phyloP scores from a whole-genome alignment of 2,888 invertebrate species.

The Drosophila cracens region DNA sequence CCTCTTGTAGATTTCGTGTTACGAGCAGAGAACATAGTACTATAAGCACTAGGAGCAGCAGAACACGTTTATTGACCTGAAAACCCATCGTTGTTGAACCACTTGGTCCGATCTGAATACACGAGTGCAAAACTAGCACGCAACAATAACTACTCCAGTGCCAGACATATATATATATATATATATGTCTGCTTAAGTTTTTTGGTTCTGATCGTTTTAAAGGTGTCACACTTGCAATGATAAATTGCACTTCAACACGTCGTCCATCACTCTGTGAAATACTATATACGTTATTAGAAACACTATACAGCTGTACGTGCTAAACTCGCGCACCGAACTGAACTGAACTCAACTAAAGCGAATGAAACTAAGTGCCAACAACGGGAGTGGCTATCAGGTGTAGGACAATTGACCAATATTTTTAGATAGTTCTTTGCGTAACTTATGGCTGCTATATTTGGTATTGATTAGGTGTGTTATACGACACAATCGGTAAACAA shows the following conservation, averaged over 20 bases:
- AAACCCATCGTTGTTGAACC: slow-evolving; percentile 17
- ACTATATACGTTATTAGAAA: slow-evolving; percentile 4
- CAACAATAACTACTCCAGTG: not conserved
- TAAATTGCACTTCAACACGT: slow-evolving; percentile 7
- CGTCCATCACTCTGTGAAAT: slow-evolving; percentile 19
- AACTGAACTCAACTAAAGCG: not conserved
- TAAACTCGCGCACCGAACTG: not conserved
- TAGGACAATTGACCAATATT: not conserved
- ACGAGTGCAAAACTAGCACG: not conserved
- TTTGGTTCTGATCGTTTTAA: not conserved
- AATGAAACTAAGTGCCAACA: not conserved
- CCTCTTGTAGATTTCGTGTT: slow-evolving; percentile 29
- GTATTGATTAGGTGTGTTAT: not conserved
- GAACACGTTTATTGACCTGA: slow-evolving; percentile 20
- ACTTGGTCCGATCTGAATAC: not conserved
- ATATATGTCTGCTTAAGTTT: too few species aligned
- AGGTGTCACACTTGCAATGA: slow-evolving; percentile 13
- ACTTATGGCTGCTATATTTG: not conserved
- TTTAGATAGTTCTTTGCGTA: not conserved
- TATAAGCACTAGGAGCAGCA: slow-evolving; percentile 24
- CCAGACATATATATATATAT: slow-evolving; percentile 1
- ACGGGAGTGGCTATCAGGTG: not conserved
- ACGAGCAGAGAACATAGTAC: slow-evolving; percentile 19
- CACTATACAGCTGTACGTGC: slow-evolving; percentile 32
- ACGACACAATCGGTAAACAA: not conserved